phyloP scores from a whole-genome alignment of 2,113 vertebrate species.

The Acinonyx jubatus region DNA sequence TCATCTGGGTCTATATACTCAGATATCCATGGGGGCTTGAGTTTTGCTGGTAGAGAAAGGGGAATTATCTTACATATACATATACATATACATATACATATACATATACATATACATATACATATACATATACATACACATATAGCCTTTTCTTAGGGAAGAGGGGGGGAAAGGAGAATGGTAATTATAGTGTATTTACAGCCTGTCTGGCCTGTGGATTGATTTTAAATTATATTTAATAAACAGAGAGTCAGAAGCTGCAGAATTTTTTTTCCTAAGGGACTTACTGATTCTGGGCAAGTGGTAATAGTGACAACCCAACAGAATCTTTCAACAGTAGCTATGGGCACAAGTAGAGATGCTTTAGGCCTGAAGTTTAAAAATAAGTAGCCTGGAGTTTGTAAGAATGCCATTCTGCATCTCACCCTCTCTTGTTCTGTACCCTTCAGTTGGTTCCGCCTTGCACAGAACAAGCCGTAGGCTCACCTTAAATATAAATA shows the following conservation, averaged over 20 bases:
- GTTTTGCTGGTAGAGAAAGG: neutral
- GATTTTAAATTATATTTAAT: constrained; percentile 13
- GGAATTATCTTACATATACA: too few relatives aligned
- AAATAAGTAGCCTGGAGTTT: neutral
- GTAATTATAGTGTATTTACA: neutral
- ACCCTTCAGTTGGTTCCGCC: neutral
- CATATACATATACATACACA: too few relatives aligned
- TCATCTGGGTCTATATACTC: neutral
- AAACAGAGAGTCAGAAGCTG: neutral
- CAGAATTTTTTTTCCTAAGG: constrained; percentile 1
- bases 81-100: too few relatives aligned
- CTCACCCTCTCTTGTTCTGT: neutral
- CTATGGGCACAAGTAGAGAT: neutral
- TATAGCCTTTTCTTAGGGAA: neutral
- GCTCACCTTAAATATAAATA: neutral
- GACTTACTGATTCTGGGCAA: neutral
- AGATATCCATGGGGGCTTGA: neutral
- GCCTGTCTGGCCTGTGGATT: neutral
- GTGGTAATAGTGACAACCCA: neutral
- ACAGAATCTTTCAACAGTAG: neutral
- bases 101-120: too few relatives aligned
- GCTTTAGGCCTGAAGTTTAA: neutral
- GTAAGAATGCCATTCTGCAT: neutral
- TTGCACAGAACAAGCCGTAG: neutral
- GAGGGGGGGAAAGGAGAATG: neutral